Evolutionary conservation across 2,113 vertebrate species (phyloP).

Genomic region (Chloropsis cyanopogon): DNA sequence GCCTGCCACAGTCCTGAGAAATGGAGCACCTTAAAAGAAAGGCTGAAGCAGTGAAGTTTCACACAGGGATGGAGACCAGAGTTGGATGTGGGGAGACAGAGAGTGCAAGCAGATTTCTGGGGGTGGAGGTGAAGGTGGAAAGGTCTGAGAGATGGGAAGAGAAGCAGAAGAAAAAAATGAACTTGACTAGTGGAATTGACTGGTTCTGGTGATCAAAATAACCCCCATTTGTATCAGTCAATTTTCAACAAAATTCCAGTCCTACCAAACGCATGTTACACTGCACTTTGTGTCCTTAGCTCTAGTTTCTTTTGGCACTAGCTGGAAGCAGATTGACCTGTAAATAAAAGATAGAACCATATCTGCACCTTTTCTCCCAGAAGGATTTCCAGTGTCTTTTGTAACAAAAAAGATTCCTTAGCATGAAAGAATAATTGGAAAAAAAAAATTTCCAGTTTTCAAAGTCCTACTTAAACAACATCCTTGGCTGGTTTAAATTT

Average conservation of each 20-base stretch:
- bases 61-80: background rate
- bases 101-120: background rate
- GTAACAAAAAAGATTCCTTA: background rate
- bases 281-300: background rate
- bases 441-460: background rate
- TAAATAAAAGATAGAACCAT: background rate
- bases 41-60: background rate
- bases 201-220: background rate
- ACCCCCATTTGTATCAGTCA: background rate
- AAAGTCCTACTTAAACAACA: background rate
- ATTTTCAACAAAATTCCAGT: background rate
- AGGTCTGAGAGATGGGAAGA: background rate
- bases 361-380: background rate
- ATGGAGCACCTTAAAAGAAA: background rate
- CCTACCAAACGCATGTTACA: background rate
- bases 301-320: background rate
- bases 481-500: background rate
- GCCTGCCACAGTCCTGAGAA: background rate
- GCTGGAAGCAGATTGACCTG: background rate
- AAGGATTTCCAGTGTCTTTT: background rate
- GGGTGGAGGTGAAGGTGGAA: background rate
- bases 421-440: background rate
- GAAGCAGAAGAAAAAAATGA: background rate
- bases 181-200: background rate
- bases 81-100: background rate